Percentiles rank a stretch among this genome's conserved stretches.
Conservation (phyloP, 2,888 invertebrate species). For the Eutolmus rufibarbis region DNA sequence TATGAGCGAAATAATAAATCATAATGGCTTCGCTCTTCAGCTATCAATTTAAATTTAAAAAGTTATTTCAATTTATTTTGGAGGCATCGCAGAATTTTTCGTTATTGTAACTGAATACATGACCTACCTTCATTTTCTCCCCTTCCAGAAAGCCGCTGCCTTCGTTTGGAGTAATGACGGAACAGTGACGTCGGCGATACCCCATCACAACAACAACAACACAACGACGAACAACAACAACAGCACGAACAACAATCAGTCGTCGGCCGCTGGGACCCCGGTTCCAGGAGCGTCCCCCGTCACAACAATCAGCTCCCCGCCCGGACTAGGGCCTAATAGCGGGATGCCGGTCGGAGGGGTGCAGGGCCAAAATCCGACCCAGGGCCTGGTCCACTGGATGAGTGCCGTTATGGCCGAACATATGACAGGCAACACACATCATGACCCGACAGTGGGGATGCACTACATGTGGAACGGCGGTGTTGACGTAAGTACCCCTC, state of each 20-base stretch:
- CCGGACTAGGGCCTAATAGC: constrained; percentile 48
- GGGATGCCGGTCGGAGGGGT: constrained; percentile 63
- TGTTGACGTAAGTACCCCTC: constrained; percentile 60
- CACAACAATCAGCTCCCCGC: constrained; percentile 49
- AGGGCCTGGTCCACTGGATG: constrained; percentile 94
- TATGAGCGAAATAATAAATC: too few relatives aligned
- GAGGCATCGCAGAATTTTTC: not conserved
- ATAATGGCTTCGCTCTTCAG: too few relatives aligned
- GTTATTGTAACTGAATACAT: not conserved
- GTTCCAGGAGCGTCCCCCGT: constrained; percentile 54
- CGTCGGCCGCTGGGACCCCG: constrained; percentile 55
- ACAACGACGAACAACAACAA: constrained; percentile 46
- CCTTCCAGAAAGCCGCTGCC: constrained; percentile 72
- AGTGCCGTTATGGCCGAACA: constrained; percentile 93
- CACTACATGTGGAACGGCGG: constrained; percentile 64
- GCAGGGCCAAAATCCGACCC: constrained; percentile 72
- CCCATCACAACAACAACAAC: constrained; percentile 49
- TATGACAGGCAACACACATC: constrained; percentile 82
- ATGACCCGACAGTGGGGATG: constrained; percentile 65
- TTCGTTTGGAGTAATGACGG: constrained; percentile 68
- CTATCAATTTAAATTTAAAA: too few relatives aligned
- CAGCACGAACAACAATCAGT: constrained; percentile 47
- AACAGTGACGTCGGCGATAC: constrained; percentile 49
- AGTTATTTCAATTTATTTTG: not conserved
- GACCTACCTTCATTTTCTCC: constrained; percentile 41